Evolutionary conservation across 2,888 invertebrate genomes (phyloP), one percentile per base, ranked within the genome.

Genomic region (Parapristionchus giblindavisi): DNA sequence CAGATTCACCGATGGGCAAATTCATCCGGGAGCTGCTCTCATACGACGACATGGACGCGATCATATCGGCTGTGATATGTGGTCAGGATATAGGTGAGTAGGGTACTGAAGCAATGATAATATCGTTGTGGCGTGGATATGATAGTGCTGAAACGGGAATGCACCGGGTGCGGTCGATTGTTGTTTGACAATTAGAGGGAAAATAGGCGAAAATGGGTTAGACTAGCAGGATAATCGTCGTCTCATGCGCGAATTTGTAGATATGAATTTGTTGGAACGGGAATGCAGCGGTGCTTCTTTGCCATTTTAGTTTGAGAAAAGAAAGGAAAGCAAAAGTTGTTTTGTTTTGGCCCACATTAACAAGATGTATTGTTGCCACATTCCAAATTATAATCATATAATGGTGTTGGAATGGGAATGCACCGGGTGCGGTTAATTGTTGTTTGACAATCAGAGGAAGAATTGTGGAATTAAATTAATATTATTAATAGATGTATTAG

Each of bases 51-150:
- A 14, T 43, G 24, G 27, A 24, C 3, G 5, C 63, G 21, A 6
- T 65, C 0, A 27, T 65, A n/a, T 40, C 27, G n/a, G 63, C 63
- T 27, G 29, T 65, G 11, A 65, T 43, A 5, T 65, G 63, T 43
- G 63, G 63, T 1, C 63, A 65, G 63, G 43, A 21, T 24, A 17
- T 65, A 17, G 27, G 63, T 65, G 21, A 29, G 63, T 65, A 6
- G 5, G 17, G 21, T 32, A 32, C 14, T 54, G 54, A 27, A n/a
- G n/a, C n/a, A n/a, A 3, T 54, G 11, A 29, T 54, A 54, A 54
- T 54, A 3, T 21, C 54, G 29, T 24, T 54, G 54, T 27, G 29
- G n/a, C 54, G 54, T n/a, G 21, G 29, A 27, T 21, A 1, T 56
- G 14, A 56, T 32, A 29, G 56, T n/a, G 21, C 24, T 8, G 52